Percentiles rank a stretch among this genome's conserved stretches.
These are phyloP conservation scores for Cryptosula pallasiana DNA, from an alignment of 2,888 invertebrate species.

Conservation along the genomic window DNA sequence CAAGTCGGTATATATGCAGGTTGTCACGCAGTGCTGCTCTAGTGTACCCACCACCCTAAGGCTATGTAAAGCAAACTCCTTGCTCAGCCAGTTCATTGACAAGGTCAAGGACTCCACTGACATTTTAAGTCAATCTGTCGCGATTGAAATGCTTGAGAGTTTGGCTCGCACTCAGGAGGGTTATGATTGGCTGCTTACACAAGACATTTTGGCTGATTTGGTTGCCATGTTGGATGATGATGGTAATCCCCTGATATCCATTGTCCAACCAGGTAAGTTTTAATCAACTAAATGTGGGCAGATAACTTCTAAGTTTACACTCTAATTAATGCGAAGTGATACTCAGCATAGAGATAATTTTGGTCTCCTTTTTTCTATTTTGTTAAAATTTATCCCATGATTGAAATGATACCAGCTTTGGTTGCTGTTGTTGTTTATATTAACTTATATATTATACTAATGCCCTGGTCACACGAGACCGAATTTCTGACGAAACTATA, in stretches of 20 bases:
- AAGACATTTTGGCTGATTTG: not conserved
- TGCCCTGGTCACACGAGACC: too few relatives aligned
- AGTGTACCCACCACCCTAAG: not conserved
- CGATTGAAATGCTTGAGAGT: not conserved
- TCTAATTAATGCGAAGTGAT: too few relatives aligned
- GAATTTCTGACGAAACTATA: too few relatives aligned
- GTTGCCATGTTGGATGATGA: not conserved
- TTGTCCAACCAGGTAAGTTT: not conserved
- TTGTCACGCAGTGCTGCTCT: not conserved
- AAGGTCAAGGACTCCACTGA: not conserved
- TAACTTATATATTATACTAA: too few relatives aligned
- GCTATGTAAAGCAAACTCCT: not conserved
- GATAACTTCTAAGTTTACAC: too few relatives aligned
- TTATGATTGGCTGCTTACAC: not conserved
- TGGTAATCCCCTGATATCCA: not conserved
- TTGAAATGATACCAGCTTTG: too few relatives aligned
- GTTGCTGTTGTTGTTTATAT: too few relatives aligned
- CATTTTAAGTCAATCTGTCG: not conserved
- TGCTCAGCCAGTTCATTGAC: not conserved
- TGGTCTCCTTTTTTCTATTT: too few relatives aligned
- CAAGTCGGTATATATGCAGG: not conserved
- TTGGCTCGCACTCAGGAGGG: not conserved
- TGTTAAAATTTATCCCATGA: too few relatives aligned
- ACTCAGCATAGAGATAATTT: too few relatives aligned
- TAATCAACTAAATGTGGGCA: too few relatives aligned